Conservation (phyloP, 2,888 invertebrate genomes). For the Cremastinae sp. region DNA sequence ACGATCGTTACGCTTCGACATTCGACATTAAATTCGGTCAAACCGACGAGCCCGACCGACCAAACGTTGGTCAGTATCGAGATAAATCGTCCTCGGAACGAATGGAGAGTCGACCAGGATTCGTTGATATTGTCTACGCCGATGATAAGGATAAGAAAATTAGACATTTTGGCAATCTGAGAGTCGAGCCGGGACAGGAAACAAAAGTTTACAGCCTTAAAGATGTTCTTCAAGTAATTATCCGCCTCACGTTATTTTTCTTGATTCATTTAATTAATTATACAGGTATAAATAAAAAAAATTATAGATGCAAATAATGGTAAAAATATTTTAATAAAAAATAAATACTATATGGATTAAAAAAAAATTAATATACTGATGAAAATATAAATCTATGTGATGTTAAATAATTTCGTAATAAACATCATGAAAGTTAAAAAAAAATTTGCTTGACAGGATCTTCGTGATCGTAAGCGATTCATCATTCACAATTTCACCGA, state of each 20-base stretch:
- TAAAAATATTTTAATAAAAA: too few relatives aligned
- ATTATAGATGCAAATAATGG: too few relatives aligned
- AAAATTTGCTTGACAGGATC: constrained; percentile 68
- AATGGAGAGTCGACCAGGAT: constrained; percentile 69
- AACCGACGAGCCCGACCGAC: background rate
- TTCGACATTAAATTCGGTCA: constrained; percentile 38
- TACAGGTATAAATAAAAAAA: too few relatives aligned
- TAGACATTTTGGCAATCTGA: constrained; percentile 72
- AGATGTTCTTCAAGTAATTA: constrained; percentile 69
- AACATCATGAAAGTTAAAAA: too few relatives aligned
- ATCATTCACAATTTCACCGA: constrained; percentile 76
- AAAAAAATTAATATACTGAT: too few relatives aligned
- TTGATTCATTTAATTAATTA: background rate
- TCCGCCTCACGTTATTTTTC: background rate
- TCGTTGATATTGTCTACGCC: constrained; percentile 76
- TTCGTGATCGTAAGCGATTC: constrained; percentile 70
- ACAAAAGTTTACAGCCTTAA: constrained; percentile 70
- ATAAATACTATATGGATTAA: too few relatives aligned
- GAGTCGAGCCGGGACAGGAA: constrained; percentile 64
- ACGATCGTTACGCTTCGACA: constrained; percentile 45
- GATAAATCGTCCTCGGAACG: constrained; percentile 18
- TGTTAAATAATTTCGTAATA: too few relatives aligned
- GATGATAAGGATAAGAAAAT: constrained; percentile 65
- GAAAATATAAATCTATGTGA: too few relatives aligned
- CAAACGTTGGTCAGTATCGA: constrained; percentile 3